Base-by-base conservation (phyloP, 2,888 invertebrate species). In the Latrodectus hesperus region DNA sequence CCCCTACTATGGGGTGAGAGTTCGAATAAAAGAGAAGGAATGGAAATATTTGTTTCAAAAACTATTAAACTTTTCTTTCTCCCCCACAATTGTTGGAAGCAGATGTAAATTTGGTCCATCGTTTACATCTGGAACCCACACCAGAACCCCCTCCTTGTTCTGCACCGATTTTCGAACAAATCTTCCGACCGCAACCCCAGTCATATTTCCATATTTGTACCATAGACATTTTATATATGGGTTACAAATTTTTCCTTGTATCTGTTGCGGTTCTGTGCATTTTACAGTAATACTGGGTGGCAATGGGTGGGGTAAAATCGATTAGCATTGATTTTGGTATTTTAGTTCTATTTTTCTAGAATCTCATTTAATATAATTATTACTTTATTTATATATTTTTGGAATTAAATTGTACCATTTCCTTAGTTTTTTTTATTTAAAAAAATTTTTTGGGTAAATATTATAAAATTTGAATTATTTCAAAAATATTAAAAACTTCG, bases 61-160 rank as follows among this genome's bases (percentile, higher is more conserved):
- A 84, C 76, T 77, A 77, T 77, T 84, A 77, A 84, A 77, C 49
- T 65, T 68, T 52, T 60, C 75, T 65, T 65, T 76, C 51, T 71
- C 52, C 81, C 51, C 75, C 51, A 51, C 70, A 70, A 26, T 49
- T 26, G 38, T 11, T 52, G 53, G 52, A 76, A 49, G 14, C 70
- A 52, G 83, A 84, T 84, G 84, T 84, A 84, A 84, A 84, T 84
- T 84, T 38, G 84, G 77, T 84, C 84, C 84, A 84, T 84, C 77
- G 84, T 84, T 77, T 71, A 26, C 84, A 84, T 84, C 84, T 84
- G 84, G 71, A 71, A 51, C 76, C 67, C 12, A 10, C 53, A 26
- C 26, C 17, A 17, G 38, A 22, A 8, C 51, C 12, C 51, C 52
- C 17, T 52, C 52, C 73, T 60, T 60, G 38, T 38, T 14, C 60